Evolutionary conservation across 2,888 invertebrate species (phyloP).

Genomic region (Parasteatoda lunata): DNA sequence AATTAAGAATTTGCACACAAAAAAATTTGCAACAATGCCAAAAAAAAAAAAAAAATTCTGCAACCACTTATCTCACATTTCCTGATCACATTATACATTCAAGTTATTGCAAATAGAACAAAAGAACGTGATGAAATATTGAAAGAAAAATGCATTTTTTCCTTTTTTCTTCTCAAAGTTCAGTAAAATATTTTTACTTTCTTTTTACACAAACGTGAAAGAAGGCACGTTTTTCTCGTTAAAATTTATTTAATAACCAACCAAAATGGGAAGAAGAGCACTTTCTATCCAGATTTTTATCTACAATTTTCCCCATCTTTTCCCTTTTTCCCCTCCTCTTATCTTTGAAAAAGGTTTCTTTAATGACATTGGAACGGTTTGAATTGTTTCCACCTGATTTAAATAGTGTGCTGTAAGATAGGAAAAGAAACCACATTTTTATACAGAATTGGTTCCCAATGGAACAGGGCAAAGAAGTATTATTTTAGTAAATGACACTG

Average conservation of each 20-base stretch:
- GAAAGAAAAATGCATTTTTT: slow-evolving; percentile 7
- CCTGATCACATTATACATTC: slow-evolving; percentile 46
- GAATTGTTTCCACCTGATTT: slow-evolving; percentile 48
- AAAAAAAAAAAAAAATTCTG: not conserved
- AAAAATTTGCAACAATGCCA: not conserved
- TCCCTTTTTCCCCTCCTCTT: slow-evolving; percentile 18
- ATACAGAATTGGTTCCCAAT: not conserved
- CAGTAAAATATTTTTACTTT: slow-evolving; percentile 41
- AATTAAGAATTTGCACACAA: not conserved
- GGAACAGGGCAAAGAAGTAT: not conserved
- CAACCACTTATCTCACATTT: slow-evolving; percentile 46
- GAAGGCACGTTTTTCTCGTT: slow-evolving; percentile 62
- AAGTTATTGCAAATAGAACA: slow-evolving; percentile 27
- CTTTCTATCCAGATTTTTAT: slow-evolving; percentile 51
- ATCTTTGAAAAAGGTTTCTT: slow-evolving; percentile 33
- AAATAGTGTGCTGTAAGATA: slow-evolving; percentile 7
- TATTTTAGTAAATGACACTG: slow-evolving; percentile 7
- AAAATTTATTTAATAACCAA: slow-evolving; percentile 62
- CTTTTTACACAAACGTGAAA: slow-evolving; percentile 12
- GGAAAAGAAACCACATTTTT: not conserved
- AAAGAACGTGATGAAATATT: slow-evolving; percentile 50
- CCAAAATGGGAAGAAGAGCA: slow-evolving; percentile 31
- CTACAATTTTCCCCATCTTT: slow-evolving; percentile 26
- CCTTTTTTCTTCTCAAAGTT: slow-evolving; percentile 1
- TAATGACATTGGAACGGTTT: slow-evolving; percentile 37